phyloP scores from a whole-genome alignment of 2,113 vertebrate genomes.

The Pachycephala philippinensis region DNA sequence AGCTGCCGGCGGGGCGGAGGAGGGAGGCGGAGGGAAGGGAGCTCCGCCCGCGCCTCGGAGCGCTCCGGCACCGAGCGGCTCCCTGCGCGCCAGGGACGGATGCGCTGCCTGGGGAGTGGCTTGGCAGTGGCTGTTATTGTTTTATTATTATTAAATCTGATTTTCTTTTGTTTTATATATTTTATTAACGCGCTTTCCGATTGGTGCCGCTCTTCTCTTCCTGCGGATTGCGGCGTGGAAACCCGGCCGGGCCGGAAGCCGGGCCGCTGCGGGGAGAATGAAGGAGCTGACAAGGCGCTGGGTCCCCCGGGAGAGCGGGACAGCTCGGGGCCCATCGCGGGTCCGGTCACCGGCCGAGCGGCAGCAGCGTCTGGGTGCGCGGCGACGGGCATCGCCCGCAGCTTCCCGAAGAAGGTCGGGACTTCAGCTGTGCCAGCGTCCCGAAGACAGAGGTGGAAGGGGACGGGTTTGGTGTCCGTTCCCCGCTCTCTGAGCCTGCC shows the following conservation, averaged over 20 bases:
- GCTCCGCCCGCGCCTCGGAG: background rate
- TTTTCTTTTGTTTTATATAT: background rate
- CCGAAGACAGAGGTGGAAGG: background rate
- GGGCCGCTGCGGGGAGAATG: background rate
- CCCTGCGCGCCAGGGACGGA: rapidly evolving
- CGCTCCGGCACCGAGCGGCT: background rate
- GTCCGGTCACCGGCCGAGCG: background rate
- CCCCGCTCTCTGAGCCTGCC: background rate
- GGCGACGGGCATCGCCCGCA: background rate
- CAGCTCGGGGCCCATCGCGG: background rate
- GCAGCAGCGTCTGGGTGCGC: background rate
- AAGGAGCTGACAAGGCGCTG: background rate
- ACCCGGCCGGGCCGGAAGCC: background rate
- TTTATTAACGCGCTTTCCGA: background rate
- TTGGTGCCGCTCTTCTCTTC: background rate
- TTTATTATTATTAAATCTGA: background rate
- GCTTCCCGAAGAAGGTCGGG: background rate
- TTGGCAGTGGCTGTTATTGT: background rate
- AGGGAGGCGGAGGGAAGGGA: background rate
- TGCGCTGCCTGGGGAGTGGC: rapidly evolving
- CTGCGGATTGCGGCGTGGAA: background rate
- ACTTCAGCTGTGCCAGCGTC: background rate
- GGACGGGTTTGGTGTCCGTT: background rate
- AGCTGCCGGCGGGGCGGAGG: background rate
- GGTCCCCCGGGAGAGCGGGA: background rate